Base-by-base conservation (phyloP, 1,140 invertebrate genomes). In the Atopsyche davidsoni region DNA sequence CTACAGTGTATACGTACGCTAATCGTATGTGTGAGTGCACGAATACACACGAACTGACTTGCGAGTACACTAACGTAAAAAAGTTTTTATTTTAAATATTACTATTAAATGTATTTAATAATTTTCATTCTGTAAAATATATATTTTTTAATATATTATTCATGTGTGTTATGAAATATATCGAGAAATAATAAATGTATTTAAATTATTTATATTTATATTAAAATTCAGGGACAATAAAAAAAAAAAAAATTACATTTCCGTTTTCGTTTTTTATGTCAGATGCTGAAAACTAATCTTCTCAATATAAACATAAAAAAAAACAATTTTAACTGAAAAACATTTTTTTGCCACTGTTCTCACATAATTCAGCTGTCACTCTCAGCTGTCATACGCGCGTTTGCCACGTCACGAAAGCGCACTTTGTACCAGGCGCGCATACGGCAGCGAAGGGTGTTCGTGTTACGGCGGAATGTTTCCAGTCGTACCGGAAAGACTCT, bases 331-430 rank as follows among this genome's bases (percentile, higher is more conserved):
- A n/a, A n/a, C n/a, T n/a, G n/a, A n/a, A n/a, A 16, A 39, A 39
- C 19, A 10, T 39, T 39, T 39, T 39, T 18, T 16, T 7, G 6
- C 24, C n/a, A 28, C 24, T 16, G 16, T 17, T 17, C 3, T n/a
- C 24, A 45, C 34, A 39, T 40, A 46, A 46, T 52, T 52, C 38
- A 45, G 22, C 50, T 52, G 50, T 52, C 50, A 52, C 34, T 52
- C 50, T 52, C 35, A 28, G 44, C 38, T 53, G 51, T 53, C 51
- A 46, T 40, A 46, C 43, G 22, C 38, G 48, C 45, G 49, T 48
- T 48, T 56, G 48, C 54, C 54, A 56, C 54, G 54, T 56, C 54
- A 56, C 49, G 22, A 51, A 43, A 56, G 48, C 49, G 48, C 44
- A 56, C 43, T 50, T 42, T 43, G 32, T 36, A 51, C 38, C 38